Evolutionary conservation across 1,140 invertebrate species (phyloP).

Genomic region (Drosophila chauvacae): DNA sequence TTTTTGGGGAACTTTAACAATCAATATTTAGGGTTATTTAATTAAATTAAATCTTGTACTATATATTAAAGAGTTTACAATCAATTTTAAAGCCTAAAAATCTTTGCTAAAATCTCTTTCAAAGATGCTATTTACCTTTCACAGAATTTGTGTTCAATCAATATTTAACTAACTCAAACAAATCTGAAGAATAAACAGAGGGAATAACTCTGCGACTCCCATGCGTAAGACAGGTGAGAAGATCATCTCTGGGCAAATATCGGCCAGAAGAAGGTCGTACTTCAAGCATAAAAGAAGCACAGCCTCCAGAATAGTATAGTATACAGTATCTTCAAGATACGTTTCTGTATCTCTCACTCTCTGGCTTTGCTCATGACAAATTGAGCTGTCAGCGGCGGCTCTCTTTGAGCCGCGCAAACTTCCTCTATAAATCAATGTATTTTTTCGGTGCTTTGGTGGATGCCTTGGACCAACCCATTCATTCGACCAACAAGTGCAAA

Average conservation of each 20-base stretch:
- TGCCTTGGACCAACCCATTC: conserved; percentile 20
- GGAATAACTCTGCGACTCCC: conserved; percentile 41
- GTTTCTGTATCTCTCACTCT: conserved; percentile 13
- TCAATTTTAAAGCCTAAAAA: not conserved
- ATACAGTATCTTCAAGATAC: conserved; percentile 33
- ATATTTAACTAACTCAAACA: conserved; percentile 56
- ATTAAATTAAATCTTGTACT: not conserved
- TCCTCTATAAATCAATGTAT: conserved; percentile 61
- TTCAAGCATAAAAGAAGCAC: not conserved
- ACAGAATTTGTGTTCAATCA: conserved; percentile 44
- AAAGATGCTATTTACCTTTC: conserved; percentile 37
- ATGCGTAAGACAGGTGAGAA: conserved; percentile 67
- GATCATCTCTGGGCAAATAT: conserved; percentile 55
- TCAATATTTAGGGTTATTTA: conserved; percentile 6
- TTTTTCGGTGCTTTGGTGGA: conserved; percentile 17
- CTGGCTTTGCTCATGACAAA: conserved; percentile 59
- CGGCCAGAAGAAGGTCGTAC: conserved; percentile 46
- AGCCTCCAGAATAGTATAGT: conserved; percentile 1
- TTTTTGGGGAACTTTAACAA: not conserved
- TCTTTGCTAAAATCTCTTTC: not conserved
- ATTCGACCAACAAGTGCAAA: conserved; percentile 43
- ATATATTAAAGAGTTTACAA: not conserved
- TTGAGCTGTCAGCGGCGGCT: conserved; percentile 73
- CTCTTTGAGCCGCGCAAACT: conserved; percentile 58
- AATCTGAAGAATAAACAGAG: conserved; percentile 24